Base-by-base conservation (phyloP, 2,888 invertebrate genomes). In the Cylloceria caligata region DNA sequence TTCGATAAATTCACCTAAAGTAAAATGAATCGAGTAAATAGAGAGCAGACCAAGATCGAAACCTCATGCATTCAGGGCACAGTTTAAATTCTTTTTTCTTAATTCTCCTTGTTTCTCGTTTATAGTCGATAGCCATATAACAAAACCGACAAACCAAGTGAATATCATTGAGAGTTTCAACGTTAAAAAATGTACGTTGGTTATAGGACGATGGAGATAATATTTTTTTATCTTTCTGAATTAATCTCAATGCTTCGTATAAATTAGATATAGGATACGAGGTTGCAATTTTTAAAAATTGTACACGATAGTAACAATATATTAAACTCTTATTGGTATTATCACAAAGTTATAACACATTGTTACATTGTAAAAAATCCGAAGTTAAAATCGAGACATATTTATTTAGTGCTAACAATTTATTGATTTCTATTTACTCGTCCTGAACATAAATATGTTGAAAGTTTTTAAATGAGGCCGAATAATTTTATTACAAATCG, bases 11-110 rank as follows among this genome's bases (percentile, higher is more conserved):
- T 19, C 19, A 24, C 16, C 39, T 27, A 24, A 39, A 55, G 21
- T 9, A 47, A 55, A 65, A 69, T 65, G 71, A 78, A 78, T 81
- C 73, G 68, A 34, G 73, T 16, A 73, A 81, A 78, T 80, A 24
- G 62, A 47, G 24, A 73, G 36, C 21, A 55, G 11, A 42, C 67
- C 34, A 57, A 74, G 64, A 69, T 57, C 57, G 64, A 73, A 78
- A 19, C 36, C 62, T 39, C 78, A 47, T 1, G 21, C 30, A 65
- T 74, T 65, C 65, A 21, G 47, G 55, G 62, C 49, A 69, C 60
- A 55, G 75, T 72, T 71, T 34, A 27, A 5, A 19, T 49, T 65
- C 57, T 57, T 42, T 57, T 13, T 65, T 30, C 36, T 36, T 68
- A 21, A 71, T 67, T 65, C 47, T 52, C 52, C 30, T 57, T 57